These are phyloP conservation scores for Acipenser oxyrinchus DNA, from an alignment of 2,797 vertebrate species.

Conservation along the genomic window DNA sequence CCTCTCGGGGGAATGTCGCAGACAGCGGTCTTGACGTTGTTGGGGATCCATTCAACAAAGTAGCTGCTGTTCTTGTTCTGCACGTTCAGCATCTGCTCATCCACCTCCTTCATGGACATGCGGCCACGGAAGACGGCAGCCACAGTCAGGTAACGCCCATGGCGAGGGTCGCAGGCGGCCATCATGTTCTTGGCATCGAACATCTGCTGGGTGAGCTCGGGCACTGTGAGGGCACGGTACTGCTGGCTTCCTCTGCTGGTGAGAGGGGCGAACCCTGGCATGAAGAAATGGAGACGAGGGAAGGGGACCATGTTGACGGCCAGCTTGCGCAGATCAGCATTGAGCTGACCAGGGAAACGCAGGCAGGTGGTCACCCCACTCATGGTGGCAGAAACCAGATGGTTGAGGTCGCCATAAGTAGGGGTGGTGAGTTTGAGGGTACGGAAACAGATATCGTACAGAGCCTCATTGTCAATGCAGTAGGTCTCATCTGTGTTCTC, in stretches of 20 bases:
- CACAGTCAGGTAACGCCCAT: conserved; percentile 55
- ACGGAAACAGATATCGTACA: conserved; percentile 68
- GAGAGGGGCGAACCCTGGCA: conserved; percentile 55
- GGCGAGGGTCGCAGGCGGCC: conserved; percentile 57
- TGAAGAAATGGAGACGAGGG: conserved; percentile 68
- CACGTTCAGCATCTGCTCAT: conserved; percentile 58
- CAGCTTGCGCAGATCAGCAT: conserved; percentile 63
- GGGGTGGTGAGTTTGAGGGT: conserved; percentile 72
- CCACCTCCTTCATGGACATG: conserved; percentile 64
- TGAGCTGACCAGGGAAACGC: conserved; percentile 66
- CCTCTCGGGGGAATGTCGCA: conserved; percentile 56
- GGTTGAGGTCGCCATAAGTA: conserved; percentile 69
- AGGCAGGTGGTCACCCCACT: conserved; percentile 70
- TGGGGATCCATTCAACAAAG: conserved; percentile 59
- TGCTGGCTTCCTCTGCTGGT: conserved; percentile 51
- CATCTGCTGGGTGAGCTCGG: conserved; percentile 55
- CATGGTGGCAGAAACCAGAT: conserved; percentile 68
- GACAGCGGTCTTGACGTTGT: conserved; percentile 56
- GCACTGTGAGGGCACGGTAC: conserved; percentile 47
- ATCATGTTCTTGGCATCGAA: conserved; percentile 63
- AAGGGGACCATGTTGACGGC: conserved; percentile 72
- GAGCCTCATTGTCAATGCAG: conserved; percentile 69
- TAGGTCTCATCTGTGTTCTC: conserved; percentile 80
- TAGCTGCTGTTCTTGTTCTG: conserved; percentile 62
- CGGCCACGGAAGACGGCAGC: conserved; percentile 53